phyloP scores from a whole-genome alignment of 2,113 vertebrate species.

The Prunella himalayana region DNA sequence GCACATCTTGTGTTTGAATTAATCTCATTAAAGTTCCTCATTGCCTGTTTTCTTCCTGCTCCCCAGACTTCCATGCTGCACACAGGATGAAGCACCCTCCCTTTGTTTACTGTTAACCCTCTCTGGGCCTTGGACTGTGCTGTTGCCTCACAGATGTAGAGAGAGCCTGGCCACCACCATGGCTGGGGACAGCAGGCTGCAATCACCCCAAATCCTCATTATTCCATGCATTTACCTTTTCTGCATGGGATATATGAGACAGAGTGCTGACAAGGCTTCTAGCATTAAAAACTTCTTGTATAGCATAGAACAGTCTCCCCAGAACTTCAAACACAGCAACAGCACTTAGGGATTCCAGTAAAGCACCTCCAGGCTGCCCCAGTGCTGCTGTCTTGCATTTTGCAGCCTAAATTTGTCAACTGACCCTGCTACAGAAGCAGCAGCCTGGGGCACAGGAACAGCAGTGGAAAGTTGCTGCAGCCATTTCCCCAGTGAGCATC shows the following conservation, averaged over 20 bases:
- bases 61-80: background rate
- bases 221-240: background rate
- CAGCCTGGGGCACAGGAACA: background rate
- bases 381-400: background rate
- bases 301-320: rapidly evolving
- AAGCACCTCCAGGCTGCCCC: background rate
- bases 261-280: background rate
- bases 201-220: background rate
- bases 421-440: background rate
- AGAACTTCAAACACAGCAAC: background rate
- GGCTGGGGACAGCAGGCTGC: background rate
- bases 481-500: background rate
- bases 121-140: background rate
- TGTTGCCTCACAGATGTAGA: background rate
- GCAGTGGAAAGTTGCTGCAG: background rate
- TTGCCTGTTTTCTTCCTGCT: background rate
- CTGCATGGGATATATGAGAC: background rate
- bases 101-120: background rate
- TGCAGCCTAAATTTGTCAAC: background rate
- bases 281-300: background rate
- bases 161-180: background rate
- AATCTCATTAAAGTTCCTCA: background rate
- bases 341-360: background rate
- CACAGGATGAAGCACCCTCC: background rate
- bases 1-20: background rate